These are phyloP conservation scores for Tetragnatha versicolor DNA, from an alignment of 1,140 invertebrate species.

Conservation along the genomic window DNA sequence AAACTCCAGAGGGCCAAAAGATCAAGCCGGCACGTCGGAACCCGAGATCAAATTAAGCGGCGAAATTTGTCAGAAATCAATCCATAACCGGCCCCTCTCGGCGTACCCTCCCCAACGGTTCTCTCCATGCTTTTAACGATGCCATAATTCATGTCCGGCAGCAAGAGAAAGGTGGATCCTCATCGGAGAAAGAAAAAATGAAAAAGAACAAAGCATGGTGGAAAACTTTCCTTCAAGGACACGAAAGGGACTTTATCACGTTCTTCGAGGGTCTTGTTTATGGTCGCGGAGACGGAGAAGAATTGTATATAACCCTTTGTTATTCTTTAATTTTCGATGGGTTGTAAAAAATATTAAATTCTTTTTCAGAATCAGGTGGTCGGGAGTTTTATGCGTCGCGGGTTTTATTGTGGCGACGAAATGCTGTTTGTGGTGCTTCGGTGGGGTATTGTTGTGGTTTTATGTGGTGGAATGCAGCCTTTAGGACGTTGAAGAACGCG, in stretches of 20 bases:
- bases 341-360: constrained; percentile 16
- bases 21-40: no score
- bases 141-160: constrained; percentile 48
- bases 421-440: no score
- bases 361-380: no score
- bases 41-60: constrained; percentile 33
- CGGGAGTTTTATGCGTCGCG: no score
- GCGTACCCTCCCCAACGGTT: constrained; percentile 6
- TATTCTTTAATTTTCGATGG: constrained; percentile 16
- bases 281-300: constrained; percentile 15
- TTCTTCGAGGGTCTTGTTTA: constrained; percentile 24
- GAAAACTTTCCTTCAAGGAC: background rate
- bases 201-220: background rate
- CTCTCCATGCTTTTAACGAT: constrained; percentile 45
- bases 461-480: no score
- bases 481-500: no score
- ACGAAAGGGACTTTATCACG: constrained; percentile 23
- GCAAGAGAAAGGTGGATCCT: constrained; percentile 24
- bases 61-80: constrained; percentile 39
- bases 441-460: no score
- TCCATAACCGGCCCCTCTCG: constrained; percentile 37
- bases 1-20: no score
- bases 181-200: background rate
- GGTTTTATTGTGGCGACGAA: no score
- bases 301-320: no score